Conservation (phyloP, 2,113 vertebrate species). For the Athene noctua region DNA sequence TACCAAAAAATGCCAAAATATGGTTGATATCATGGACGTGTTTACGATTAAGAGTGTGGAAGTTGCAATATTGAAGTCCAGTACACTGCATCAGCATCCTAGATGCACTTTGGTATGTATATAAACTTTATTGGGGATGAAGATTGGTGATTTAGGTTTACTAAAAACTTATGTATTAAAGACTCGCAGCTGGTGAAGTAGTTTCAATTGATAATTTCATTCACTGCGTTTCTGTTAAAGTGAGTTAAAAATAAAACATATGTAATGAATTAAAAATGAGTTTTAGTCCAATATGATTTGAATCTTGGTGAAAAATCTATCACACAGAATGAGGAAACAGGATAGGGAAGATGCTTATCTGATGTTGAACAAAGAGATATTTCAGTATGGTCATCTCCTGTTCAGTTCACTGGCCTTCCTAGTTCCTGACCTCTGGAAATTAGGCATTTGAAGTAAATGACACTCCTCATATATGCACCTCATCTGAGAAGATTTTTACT, state of each 20-base stretch:
- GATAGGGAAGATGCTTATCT: neutral
- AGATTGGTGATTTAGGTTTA: slow-evolving; percentile 3
- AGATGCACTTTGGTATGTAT: neutral
- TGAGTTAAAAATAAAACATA: slow-evolving; percentile 46
- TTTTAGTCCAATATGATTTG: slow-evolving; percentile 2
- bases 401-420: neutral
- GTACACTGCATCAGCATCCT: neutral
- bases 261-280: slow-evolving; percentile 50
- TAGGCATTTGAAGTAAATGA: neutral
- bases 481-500: neutral
- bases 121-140: neutral
- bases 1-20: neutral
- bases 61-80: neutral
- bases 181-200: slow-evolving; percentile 35
- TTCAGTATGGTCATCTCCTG: neutral
- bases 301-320: slow-evolving; percentile 31
- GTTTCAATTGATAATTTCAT: slow-evolving; percentile 50
- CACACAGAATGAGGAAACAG: neutral
- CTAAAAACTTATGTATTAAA: neutral
- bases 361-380: neutral
- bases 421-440: neutral
- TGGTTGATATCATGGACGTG: neutral
- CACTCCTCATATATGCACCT: neutral
- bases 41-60: neutral
- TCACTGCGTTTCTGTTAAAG: slow-evolving; percentile 47